Percentiles rank a stretch among this genome's conserved stretches.
Conservation (phyloP, 2,888 invertebrate species). For the Phlogophora meticulosa region DNA sequence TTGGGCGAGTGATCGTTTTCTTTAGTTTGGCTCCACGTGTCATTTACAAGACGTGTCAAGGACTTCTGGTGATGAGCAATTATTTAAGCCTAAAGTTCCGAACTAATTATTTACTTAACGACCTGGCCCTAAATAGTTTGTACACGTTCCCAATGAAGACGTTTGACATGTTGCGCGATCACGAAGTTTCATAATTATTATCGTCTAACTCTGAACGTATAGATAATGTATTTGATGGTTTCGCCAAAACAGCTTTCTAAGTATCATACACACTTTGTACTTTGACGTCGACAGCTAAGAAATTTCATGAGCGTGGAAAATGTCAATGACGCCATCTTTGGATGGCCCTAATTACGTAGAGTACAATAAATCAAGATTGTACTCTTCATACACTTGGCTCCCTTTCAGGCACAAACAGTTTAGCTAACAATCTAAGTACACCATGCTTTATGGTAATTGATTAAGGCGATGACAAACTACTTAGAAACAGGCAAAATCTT, state of each 20-base stretch:
- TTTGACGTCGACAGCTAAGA: slow-evolving; percentile 42
- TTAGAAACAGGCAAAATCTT: too few relatives aligned
- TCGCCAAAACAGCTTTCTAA: slow-evolving; percentile 30
- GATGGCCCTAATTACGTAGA: slow-evolving; percentile 52
- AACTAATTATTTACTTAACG: slow-evolving; percentile 39
- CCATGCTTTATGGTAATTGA: slow-evolving; percentile 16
- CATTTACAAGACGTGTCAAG: slow-evolving; percentile 33
- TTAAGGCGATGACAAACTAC: background rate
- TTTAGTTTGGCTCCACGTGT: slow-evolving; percentile 15
- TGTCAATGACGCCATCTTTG: slow-evolving; percentile 36
- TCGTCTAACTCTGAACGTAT: slow-evolving; percentile 25
- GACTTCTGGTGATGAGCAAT: slow-evolving; percentile 30
- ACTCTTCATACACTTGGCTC: slow-evolving; percentile 34
- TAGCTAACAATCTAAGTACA: slow-evolving; percentile 11
- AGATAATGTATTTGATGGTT: slow-evolving; percentile 22
- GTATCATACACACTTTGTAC: slow-evolving; percentile 35
- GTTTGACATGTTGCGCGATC: too few relatives aligned
- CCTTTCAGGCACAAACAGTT: slow-evolving; percentile 44
- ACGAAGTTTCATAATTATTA: slow-evolving; percentile 43
- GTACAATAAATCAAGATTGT: slow-evolving; percentile 54
- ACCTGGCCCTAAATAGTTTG: slow-evolving; percentile 34
- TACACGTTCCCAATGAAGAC: slow-evolving; percentile 37
- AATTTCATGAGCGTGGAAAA: slow-evolving; percentile 39
- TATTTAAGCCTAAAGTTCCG: slow-evolving; percentile 29
- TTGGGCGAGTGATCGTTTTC: slow-evolving; percentile 28